Evolutionary conservation across 2,797 vertebrate species (phyloP), one percentile per base, ranked within the genome.

Genomic region (Geotrypetes seraphini): DNA sequence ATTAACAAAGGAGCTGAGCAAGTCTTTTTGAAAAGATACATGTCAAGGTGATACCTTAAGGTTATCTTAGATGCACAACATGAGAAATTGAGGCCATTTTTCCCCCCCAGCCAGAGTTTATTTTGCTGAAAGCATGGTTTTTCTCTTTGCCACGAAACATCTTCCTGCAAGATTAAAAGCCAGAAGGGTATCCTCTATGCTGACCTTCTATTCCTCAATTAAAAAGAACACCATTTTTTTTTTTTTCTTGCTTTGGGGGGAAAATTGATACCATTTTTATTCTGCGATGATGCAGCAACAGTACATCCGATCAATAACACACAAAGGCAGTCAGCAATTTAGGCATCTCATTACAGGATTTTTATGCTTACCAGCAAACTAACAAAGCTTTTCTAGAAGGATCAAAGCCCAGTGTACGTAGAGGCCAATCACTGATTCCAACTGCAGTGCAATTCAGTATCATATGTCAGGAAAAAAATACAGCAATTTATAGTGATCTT

Each of bases 1-100:
- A 50, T 23, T 47, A 37, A 14, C 25, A 46, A 66, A 45, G 30
- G 45, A 63, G 30, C 7, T n/a, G 22, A 36, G 22, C 23, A 51
- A 28, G 22, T 37, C 43, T 33, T 63, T n/a, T 53, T 45, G 43
- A 25, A 51, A 63, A 45, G 22, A 63, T 27, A 53, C 26, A 47
- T 28, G 39, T 19, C 57, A 76, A 75, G 60, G 63, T 73, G 63
- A 69, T 59, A 63, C 43, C 56, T 73, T 63, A 25, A 58, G n/a
- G 33, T 57, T 49, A 65, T 58, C 60, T 59, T 25, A 60, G 55
- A 47, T 0, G 5, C 29, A 62, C 60, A 66, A 71, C 45, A 57
- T 45, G 39, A 62, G 53, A 53, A 39, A 50, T 34, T 29, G 55
- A 19, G 33, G 24, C 39, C n/a, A n/a, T n/a, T n/a, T 10, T 1